Percentiles rank a stretch among this genome's conserved stretches.
These are phyloP conservation scores for Drosophila bocqueti DNA, from an alignment of 1,140 invertebrate genomes.

Conservation along the genomic window DNA sequence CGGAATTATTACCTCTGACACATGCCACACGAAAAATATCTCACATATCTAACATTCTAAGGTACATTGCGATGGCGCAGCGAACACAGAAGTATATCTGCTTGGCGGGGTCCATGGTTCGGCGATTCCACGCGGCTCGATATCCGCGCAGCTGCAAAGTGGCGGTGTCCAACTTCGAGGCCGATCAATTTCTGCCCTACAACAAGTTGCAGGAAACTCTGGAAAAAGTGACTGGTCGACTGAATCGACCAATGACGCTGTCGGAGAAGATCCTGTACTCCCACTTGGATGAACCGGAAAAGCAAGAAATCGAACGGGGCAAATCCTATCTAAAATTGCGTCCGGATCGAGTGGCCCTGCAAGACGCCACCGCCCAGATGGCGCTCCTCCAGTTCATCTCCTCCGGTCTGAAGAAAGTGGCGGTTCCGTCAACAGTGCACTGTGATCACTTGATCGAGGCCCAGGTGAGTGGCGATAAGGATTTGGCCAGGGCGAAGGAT, in stretches of 20 bases:
- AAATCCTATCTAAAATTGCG: slow-evolving; percentile 96
- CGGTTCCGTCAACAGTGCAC: slow-evolving; percentile 99
- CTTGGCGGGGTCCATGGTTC: slow-evolving; percentile 21
- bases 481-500: slow-evolving; percentile 96
- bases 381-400: slow-evolving; percentile 99
- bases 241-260: slow-evolving; percentile 96
- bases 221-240: slow-evolving; percentile 92
- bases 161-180: slow-evolving; percentile 98
- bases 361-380: slow-evolving; percentile 99
- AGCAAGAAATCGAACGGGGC: slow-evolving; percentile 93
- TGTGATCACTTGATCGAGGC: slow-evolving; percentile 99
- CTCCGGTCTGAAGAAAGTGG: slow-evolving; percentile 95
- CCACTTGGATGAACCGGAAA: slow-evolving; percentile 97
- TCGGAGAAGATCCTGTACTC: slow-evolving; percentile 99
- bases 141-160: slow-evolving; percentile 85
- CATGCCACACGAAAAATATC: neutral
- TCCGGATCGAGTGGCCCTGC: slow-evolving; percentile 99
- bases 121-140: slow-evolving; percentile 4
- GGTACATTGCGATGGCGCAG: neutral
- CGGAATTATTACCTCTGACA: neutral
- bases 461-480: slow-evolving; percentile 94
- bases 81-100: slow-evolving; percentile 20
- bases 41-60: neutral
- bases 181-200: slow-evolving; percentile 92
- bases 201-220: slow-evolving; percentile 93